Evolutionary conservation across 2,888 invertebrate genomes (phyloP), one percentile per base, ranked within the genome.

Genomic region (Drosophila algonquin): DNA sequence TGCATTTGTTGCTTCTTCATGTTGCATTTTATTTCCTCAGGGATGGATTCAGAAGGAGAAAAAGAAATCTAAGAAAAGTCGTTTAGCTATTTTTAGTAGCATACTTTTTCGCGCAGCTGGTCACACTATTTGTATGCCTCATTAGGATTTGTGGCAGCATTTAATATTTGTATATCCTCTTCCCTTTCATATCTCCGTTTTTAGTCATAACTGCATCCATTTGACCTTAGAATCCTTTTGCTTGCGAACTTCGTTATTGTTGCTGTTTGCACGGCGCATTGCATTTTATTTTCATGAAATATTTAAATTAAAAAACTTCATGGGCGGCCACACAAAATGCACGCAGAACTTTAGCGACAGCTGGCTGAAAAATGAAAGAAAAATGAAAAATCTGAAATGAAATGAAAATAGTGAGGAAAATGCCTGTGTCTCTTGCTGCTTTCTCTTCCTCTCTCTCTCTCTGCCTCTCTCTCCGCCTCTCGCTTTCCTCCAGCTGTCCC

Each of bases 271-370:
- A 27, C 24, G 53, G 32, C 47, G 47, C 72, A 55, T 56, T 65
- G 58, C 56, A 73, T 71, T 67, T 73, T 48, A 74, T 73, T 74
- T 73, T 60, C 40, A 60, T 67, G 59, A 65, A 73, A 73, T 65
- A 73, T 73, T 73, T 73, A 73, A 73, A 73, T 73, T 73, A 73
- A 73, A 73, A 72, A 74, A 74, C 72, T 77, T 79, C 62, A 80
- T 62, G 78, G 57, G 54, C 65, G 78, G 73, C 64, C 62, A 70
- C 72, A 76, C 76, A 71, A 76, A 79, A 79, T 67, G 71, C 75
- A 64, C 58, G 62, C 67, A 71, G 68, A 72, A 72, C 72, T 77
- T 79, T 69, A 65, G 77, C 72, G 68, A 68, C 57, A 63, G 72
- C 67, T 73, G 73, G 30, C 55, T 54, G 64, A 63, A 73, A 67